phyloP scores from a whole-genome alignment of 2,113 vertebrate genomes.

The Ptychochromis oligacanthus region DNA sequence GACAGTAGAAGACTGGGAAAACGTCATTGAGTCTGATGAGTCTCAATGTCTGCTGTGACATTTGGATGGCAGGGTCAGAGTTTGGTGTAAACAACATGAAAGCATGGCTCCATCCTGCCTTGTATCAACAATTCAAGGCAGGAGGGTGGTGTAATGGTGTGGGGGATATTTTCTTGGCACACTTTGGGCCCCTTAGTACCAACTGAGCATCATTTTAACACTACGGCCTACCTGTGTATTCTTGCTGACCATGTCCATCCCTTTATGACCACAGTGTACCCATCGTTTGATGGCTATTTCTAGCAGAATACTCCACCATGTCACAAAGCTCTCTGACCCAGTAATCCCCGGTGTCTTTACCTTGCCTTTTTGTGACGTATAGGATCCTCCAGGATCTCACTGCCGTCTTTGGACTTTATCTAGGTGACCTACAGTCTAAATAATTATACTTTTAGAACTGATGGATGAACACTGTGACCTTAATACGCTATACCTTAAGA shows the following conservation, averaged over 20 bases:
- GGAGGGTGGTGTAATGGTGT: background rate
- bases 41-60: too few relatives aligned
- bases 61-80: too few relatives aligned
- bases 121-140: background rate
- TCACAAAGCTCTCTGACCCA: slow-evolving; percentile 73
- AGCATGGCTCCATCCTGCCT: background rate
- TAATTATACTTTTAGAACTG: too few relatives aligned
- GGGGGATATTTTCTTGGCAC: too few relatives aligned
- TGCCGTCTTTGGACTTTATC: slow-evolving; percentile 91
- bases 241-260: background rate
- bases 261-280: background rate
- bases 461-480: background rate
- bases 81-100: background rate
- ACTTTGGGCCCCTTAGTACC: background rate
- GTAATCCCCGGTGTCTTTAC: slow-evolving; percentile 86
- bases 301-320: background rate
- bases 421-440: slow-evolving; percentile 73
- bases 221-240: background rate
- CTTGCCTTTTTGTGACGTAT: slow-evolving; percentile 85
- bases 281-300: too few relatives aligned
- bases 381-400: slow-evolving; percentile 89
- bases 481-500: background rate
- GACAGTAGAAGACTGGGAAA: too few relatives aligned
- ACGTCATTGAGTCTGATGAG: too few relatives aligned
- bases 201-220: background rate